These are phyloP conservation scores for Ammodramus savannarum DNA, from an alignment of 2,113 vertebrate genomes.

Conservation along the genomic window DNA sequence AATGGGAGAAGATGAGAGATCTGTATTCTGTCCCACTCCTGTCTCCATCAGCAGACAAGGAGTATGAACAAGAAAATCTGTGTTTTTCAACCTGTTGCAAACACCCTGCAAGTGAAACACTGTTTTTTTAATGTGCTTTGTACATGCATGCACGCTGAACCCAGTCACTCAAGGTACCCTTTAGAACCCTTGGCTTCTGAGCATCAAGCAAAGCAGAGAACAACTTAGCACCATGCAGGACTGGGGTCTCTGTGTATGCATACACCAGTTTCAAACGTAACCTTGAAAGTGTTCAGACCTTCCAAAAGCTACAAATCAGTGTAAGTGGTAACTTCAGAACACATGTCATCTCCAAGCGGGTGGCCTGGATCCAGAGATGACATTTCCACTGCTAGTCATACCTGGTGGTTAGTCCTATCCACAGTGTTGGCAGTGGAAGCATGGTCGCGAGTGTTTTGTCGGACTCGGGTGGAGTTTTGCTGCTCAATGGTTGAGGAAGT, in stretches of 20 bases:
- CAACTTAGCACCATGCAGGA: not conserved
- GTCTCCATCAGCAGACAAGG: not conserved
- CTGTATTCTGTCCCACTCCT: not conserved
- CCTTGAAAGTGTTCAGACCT: not conserved
- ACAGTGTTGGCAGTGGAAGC: slow-evolving; percentile 87
- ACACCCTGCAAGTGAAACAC: not conserved
- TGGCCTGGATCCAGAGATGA: slow-evolving; percentile 78
- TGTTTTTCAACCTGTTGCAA: not conserved
- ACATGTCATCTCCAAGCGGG: slow-evolving; percentile 75
- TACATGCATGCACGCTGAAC: not conserved
- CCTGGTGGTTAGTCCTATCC: slow-evolving; percentile 93
- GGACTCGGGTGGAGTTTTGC: slow-evolving; percentile 87
- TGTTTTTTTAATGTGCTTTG: not conserved
- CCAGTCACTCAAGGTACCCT: not conserved
- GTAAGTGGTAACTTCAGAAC: slow-evolving; percentile 82
- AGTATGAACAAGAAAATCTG: not conserved
- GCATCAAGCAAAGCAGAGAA: not conserved
- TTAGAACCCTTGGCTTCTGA: not conserved
- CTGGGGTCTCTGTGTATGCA: not conserved
- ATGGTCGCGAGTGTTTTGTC: slow-evolving; percentile 84
- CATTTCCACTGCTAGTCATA: slow-evolving; percentile 93
- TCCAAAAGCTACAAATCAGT: slow-evolving; percentile 66
- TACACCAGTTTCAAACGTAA: not conserved
- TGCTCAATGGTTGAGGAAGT: slow-evolving; percentile 87
- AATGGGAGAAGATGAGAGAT: not conserved